Conservation (phyloP, 2,797 vertebrate genomes). For the Platyrinchus mystaceus region DNA sequence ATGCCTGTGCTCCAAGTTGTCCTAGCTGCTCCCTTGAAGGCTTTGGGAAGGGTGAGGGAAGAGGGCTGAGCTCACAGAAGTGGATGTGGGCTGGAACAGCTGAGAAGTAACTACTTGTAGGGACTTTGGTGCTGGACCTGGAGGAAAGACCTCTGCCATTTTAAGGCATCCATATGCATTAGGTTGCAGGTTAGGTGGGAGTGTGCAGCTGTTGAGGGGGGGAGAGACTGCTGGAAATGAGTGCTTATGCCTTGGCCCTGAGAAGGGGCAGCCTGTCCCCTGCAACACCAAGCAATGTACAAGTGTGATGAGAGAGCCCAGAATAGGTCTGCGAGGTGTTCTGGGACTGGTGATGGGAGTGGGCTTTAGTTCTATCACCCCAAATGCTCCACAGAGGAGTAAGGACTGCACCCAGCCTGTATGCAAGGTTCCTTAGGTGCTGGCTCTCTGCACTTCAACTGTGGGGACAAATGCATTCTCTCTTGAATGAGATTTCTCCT, state of each 20-base stretch:
- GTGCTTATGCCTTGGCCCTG: background rate
- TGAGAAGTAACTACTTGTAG: background rate
- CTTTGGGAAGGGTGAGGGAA: background rate
- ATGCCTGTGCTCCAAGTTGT: background rate
- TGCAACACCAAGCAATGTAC: background rate
- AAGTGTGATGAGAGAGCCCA: background rate
- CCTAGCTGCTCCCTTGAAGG: background rate
- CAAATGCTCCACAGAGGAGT: background rate
- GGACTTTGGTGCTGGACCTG: background rate
- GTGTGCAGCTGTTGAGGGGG: background rate
- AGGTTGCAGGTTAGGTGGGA: background rate
- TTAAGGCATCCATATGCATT: background rate
- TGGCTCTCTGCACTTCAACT: background rate
- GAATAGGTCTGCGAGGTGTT: rapidly evolving
- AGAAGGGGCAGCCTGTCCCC: background rate
- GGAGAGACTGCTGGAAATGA: background rate
- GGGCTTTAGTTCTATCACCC: background rate
- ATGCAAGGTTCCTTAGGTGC: background rate
- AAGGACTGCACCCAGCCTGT: background rate
- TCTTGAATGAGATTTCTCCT: background rate
- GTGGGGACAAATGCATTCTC: background rate
- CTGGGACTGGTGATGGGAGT: background rate
- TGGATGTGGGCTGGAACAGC: background rate
- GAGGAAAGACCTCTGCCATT: background rate
- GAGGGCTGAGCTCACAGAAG: rapidly evolving